phyloP scores from a whole-genome alignment of 2,113 vertebrate genomes.

The Todiramphus saurophagus region DNA sequence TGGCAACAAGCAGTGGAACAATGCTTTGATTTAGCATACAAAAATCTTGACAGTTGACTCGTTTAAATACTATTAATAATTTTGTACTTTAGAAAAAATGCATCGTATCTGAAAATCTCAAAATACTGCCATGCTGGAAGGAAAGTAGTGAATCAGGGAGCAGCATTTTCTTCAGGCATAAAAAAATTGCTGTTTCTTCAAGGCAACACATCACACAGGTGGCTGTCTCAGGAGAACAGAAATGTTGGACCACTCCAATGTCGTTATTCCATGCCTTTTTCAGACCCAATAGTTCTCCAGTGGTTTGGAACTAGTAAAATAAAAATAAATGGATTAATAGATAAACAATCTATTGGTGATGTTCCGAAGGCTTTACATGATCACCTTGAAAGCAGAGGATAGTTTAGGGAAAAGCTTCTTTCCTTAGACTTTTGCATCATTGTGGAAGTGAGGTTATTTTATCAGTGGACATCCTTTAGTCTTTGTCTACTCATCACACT shows the following conservation, averaged over 20 bases:
- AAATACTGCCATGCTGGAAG: not conserved
- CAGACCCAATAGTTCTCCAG: not conserved
- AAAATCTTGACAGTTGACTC: not conserved
- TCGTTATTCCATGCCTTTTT: not conserved
- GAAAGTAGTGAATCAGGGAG: not conserved
- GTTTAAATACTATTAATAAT: not conserved
- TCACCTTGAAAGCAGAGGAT: not conserved
- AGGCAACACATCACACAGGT: not conserved
- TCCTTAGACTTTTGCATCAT: not conserved
- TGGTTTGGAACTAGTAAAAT: not conserved
- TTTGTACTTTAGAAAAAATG: not conserved
- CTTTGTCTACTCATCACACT: not conserved
- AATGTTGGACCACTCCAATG: not conserved
- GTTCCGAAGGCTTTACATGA: not conserved
- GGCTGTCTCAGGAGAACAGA: not conserved
- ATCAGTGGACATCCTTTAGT: not conserved
- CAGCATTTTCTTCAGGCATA: not conserved
- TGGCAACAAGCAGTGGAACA: not conserved
- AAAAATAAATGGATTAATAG: not conserved
- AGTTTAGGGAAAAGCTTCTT: not conserved
- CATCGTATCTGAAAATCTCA: not conserved
- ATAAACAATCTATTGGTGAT: not conserved
- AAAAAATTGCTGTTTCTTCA: not conserved
- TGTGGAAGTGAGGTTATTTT: not conserved
- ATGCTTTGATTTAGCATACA: not conserved